A percentile compares a stretch with the other conserved stretches of the same genome.
phyloP scores from a whole-genome alignment of 2,888 invertebrate genomes.

The Caenorhabditis doughertyi region DNA sequence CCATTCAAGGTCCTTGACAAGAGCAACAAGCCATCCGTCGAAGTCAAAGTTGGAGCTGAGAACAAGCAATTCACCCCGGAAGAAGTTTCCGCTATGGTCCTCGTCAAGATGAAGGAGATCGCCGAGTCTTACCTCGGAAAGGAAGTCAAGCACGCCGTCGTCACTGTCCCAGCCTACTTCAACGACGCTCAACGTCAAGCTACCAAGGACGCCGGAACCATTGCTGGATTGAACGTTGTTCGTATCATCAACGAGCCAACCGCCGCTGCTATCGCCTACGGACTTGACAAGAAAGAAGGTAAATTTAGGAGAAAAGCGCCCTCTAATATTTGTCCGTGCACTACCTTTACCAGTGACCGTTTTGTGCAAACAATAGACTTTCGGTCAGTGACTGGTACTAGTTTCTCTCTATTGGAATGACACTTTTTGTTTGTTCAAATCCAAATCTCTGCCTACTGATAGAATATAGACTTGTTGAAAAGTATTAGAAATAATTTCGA shows the following conservation, averaged over 20 bases:
- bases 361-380: conserved; percentile 59
- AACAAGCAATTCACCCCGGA: conserved; percentile 95
- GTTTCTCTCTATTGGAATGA: conserved; percentile 40
- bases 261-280: conserved; percentile 83
- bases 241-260: conserved; percentile 92
- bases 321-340: conserved; percentile 47
- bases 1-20: conserved; percentile 94
- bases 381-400: conserved; percentile 66
- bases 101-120: conserved; percentile 83
- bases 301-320: conserved; percentile 47
- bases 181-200: conserved; percentile 97
- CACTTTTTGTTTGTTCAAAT: conserved; percentile 51
- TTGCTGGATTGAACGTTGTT: conserved; percentile 87
- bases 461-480: background rate
- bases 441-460: conserved; percentile 8
- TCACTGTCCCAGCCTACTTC: conserved; percentile 98
- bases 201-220: conserved; percentile 92
- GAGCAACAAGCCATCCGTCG: conserved; percentile 95
- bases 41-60: conserved; percentile 90
- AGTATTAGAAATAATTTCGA: background rate
- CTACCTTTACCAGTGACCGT: conserved; percentile 54
- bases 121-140: conserved; percentile 85
- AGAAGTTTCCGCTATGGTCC: conserved; percentile 98
- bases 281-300: conserved; percentile 83
- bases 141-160: conserved; percentile 91